Evolutionary conservation across 2,113 vertebrate genomes (phyloP), one percentile per base, ranked within the genome.

Genomic region (Zosterops pallidus): DNA sequence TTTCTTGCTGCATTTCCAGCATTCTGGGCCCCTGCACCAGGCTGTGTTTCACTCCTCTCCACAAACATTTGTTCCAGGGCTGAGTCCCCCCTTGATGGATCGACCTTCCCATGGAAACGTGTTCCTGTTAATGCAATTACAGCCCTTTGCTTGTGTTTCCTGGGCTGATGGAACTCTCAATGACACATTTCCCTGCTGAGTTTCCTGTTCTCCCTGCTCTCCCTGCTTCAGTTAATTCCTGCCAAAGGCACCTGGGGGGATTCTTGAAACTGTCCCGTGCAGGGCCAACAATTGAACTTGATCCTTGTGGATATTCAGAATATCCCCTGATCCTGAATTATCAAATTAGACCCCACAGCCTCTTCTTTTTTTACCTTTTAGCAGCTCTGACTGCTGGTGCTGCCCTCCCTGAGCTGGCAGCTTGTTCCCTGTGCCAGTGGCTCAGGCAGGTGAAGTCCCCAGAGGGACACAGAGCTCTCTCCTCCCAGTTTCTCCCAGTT

Each of bases 61-160:
- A 20, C 60, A 6, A 64, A 37, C 85, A 4, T 39, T 29, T 65
- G 39, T 90, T 72, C 78, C 53, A 62, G 82, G 60, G 44, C 53
- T 56, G 46, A 39, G 83, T 85, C 93, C 81, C 55, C 9, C 9
- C 42, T 68, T 86, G 94, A 92, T 67, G 49, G 71, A 81, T 90
- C 28, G 76, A 70, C 50, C 76, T 39, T 62, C 63, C 68, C 11
- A 26, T n/a, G 46, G 64, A 64, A 83, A 63, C 56, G 1, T 20
- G 89, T 23, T 65, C 33, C 57, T 92, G 81, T 92, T 95, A 74
- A 92, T 83, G 87, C 92, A 87, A 76, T 96, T 92, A 78, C 93
- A 89, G 81, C 55, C 31, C 69, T 49, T 71, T 14, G 7, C 14
- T 9, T 19, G 56, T 64, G 20, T 22, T 75, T 39, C 33, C 85